Conservation (phyloP, 1,140 invertebrate species). For the Lutraria rhynchaena region DNA sequence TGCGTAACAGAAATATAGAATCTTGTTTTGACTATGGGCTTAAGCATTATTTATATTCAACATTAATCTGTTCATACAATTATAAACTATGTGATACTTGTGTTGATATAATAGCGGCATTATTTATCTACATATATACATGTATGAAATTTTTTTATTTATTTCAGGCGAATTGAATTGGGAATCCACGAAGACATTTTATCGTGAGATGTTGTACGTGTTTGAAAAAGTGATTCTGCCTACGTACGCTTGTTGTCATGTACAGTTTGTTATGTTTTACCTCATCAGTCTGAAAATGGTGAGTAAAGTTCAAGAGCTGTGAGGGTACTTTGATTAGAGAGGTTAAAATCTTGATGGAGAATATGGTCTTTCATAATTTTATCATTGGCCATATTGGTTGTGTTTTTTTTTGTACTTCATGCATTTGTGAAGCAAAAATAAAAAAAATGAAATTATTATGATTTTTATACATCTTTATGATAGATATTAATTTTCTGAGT, state of each 20-base stretch:
- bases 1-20: too few relatives aligned
- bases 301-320: too few relatives aligned
- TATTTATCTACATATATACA: background rate
- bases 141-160: background rate
- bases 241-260: slow-evolving; percentile 88
- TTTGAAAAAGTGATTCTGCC: slow-evolving; percentile 89
- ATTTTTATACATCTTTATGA: too few relatives aligned
- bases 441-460: too few relatives aligned
- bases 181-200: slow-evolving; percentile 79
- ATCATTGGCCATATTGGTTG: too few relatives aligned
- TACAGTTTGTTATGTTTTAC: slow-evolving; percentile 91
- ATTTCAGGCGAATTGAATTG: slow-evolving; percentile 75
- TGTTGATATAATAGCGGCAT: background rate
- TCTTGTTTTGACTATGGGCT: too few relatives aligned
- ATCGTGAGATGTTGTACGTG: slow-evolving; percentile 83
- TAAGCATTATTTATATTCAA: background rate
- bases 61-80: background rate
- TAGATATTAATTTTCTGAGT: too few relatives aligned
- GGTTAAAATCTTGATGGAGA: too few relatives aligned
- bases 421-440: too few relatives aligned
- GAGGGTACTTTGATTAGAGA: too few relatives aligned
- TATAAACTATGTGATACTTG: background rate
- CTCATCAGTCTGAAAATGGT: slow-evolving; percentile 87
- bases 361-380: too few relatives aligned
- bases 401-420: too few relatives aligned